phyloP scores from a whole-genome alignment of 2,888 invertebrate genomes.

The Sisyra nigra region DNA sequence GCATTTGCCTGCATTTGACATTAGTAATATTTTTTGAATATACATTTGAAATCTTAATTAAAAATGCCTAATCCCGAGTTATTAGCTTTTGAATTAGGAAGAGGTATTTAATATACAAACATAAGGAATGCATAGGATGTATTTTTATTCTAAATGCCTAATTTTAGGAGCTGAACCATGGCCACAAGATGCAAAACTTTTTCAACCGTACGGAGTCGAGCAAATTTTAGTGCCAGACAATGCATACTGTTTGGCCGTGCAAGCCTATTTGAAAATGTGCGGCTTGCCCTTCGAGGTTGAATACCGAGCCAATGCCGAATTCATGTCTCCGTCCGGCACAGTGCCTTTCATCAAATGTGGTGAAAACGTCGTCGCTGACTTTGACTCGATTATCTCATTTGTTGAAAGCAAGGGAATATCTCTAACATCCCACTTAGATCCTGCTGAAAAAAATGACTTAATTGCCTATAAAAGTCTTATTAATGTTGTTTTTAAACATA shows the following conservation, averaged over 20 bases:
- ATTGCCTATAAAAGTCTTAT: slow-evolving; percentile 85
- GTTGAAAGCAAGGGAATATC: slow-evolving; percentile 70
- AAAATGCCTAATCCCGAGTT: not conserved
- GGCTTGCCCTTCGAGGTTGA: slow-evolving; percentile 68
- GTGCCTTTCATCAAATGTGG: slow-evolving; percentile 89
- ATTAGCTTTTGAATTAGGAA: slow-evolving; percentile 12
- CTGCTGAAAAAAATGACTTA: slow-evolving; percentile 76
- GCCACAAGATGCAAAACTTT: slow-evolving; percentile 75
- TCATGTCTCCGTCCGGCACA: slow-evolving; percentile 89
- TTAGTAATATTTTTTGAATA: too few species aligned
- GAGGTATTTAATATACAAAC: slow-evolving; percentile 7
- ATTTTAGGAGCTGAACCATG: slow-evolving; percentile 77
- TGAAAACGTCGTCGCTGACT: slow-evolving; percentile 73
- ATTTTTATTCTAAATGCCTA: slow-evolving; percentile 10
- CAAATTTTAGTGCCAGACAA: slow-evolving; percentile 89
- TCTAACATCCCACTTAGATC: slow-evolving; percentile 52
- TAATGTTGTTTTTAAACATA: slow-evolving; percentile 75
- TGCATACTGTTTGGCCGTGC: slow-evolving; percentile 84
- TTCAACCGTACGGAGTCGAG: slow-evolving; percentile 81
- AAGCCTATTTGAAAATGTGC: slow-evolving; percentile 88
- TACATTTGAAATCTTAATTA: too few species aligned
- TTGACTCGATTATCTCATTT: slow-evolving; percentile 83
- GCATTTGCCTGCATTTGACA: too few species aligned
- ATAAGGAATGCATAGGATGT: too few species aligned
- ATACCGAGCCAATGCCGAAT: slow-evolving; percentile 80